Evolutionary conservation across 2,113 vertebrate genomes (phyloP), one percentile per base, ranked within the genome.

Genomic region (Micronycteris hirsuta): DNA sequence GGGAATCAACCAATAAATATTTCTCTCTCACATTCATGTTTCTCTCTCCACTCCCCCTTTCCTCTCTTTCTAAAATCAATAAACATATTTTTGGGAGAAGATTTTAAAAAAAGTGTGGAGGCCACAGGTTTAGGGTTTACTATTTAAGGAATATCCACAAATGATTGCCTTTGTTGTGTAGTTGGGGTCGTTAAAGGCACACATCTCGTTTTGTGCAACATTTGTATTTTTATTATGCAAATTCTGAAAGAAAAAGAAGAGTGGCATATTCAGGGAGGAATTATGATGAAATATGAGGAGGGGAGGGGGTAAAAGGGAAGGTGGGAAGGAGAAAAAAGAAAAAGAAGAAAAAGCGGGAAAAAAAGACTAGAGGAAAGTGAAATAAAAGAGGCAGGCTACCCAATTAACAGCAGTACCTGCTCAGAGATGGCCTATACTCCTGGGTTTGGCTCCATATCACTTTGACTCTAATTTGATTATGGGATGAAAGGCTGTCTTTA

Each of bases 141-240:
- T 73, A 19, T 68, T 77, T 95, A 94, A 80, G 41, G 33, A 31
- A 58, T 68, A n/a, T 5, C 36, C 54, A 10, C 20, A 86, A 71
- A 77, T 77, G 58, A 58, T 52, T 71, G 41, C n/a, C 54, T 67
- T 83, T 45, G 24, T 80, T 67, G 52, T 41, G 14, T 52, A 24
- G 4, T 54, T 90, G 36, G 4, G 52, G 28, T 88, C 49, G 68
- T 71, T 89, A 45, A 89, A 92, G 45, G 13, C 9, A 49, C 9
- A 33, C 1, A 41, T 31, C 65, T 74, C 17, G 24, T 85, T 85
- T 47, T 86, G 52, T 61, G 49, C 5, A 43, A 9, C 38, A 24
- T 89, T 94, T 83, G 9, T 52, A 38, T 91, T 83, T 85, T 91
- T 41, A 49, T 82, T 54, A 31, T 76, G 45, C 19, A 77, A 65